Conservation (phyloP, 1,140 invertebrate genomes). For the Gonioctena quinquepunctata region DNA sequence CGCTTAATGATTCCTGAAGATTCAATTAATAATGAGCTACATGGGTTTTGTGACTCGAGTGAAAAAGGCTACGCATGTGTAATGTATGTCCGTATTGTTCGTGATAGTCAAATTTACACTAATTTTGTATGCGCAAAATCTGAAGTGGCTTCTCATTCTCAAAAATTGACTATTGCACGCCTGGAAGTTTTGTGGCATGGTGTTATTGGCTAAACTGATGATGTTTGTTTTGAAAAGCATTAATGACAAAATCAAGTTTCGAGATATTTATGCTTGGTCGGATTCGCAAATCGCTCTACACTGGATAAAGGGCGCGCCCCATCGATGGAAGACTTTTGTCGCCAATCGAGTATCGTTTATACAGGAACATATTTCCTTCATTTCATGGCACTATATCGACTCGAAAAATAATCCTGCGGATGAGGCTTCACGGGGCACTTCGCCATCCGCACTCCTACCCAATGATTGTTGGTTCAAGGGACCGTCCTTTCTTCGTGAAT, state of each 20-base stretch:
- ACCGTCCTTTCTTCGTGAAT: no score
- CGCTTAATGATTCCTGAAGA: no score
- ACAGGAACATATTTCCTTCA: no score
- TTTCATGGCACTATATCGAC: neutral
- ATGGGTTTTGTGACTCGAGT: constrained; percentile 26
- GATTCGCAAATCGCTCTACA: neutral
- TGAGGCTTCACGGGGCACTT: neutral
- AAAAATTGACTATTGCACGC: neutral
- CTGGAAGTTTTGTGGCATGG: constrained; percentile 12
- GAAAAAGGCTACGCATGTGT: constrained; percentile 6
- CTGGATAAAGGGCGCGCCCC: neutral
- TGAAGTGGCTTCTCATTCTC: constrained; percentile 24
- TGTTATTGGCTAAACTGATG: neutral
- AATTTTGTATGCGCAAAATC: constrained; percentile 33
- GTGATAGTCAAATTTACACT: constrained; percentile 18
- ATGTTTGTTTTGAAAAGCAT: neutral
- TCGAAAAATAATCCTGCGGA: neutral
- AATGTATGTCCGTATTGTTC: constrained; percentile 15
- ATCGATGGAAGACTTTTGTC: no score
- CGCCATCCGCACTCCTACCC: neutral
- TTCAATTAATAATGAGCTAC: constrained; percentile 6
- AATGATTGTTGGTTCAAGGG: neutral
- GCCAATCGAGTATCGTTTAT: neutral
- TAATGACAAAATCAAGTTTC: neutral
- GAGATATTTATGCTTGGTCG: neutral